A percentile compares a stretch with the other conserved stretches of the same genome.
These are phyloP conservation scores for Danio albolineatus DNA, from an alignment of 2,797 vertebrate species.

Conservation along the genomic window DNA sequence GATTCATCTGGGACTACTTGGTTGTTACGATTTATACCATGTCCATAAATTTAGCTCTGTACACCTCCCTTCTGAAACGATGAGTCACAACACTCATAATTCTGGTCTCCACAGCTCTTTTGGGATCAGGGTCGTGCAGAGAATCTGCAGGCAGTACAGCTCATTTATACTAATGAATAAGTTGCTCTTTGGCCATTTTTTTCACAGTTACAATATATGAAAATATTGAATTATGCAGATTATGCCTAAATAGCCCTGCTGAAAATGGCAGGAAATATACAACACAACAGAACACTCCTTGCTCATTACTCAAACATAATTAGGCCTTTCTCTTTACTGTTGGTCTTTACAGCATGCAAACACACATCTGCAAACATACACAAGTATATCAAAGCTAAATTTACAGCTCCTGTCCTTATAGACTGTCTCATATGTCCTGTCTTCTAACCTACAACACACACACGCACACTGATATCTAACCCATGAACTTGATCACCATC, in stretches of 20 bases:
- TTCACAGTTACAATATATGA: slow-evolving; percentile 3
- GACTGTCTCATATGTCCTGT: neutral
- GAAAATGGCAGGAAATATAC: neutral
- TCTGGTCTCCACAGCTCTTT: slow-evolving; percentile 17
- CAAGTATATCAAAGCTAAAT: slow-evolving; percentile 34
- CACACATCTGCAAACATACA: slow-evolving; percentile 3
- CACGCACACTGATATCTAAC: slow-evolving; percentile 28
- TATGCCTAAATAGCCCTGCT: neutral
- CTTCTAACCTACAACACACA: neutral
- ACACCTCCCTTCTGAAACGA: neutral
- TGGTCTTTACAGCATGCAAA: slow-evolving; percentile 8
- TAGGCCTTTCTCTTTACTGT: neutral
- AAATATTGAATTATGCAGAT: slow-evolving; percentile 6
- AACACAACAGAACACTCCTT: neutral
- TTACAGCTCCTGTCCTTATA: slow-evolving; percentile 30
- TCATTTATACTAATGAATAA: slow-evolving; percentile 8
- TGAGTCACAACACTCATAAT: slow-evolving; percentile 32
- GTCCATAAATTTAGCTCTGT: slow-evolving; percentile 19
- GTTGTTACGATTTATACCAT: neutral
- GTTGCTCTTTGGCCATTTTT: neutral
- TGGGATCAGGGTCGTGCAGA: neutral
- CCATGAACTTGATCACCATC: neutral
- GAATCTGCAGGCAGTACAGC: slow-evolving; percentile 3
- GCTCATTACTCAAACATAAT: slow-evolving; percentile 18
- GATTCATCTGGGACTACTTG: neutral